Evolutionary conservation across 2,113 vertebrate genomes (phyloP).

Genomic region (Cyanistes caeruleus): DNA sequence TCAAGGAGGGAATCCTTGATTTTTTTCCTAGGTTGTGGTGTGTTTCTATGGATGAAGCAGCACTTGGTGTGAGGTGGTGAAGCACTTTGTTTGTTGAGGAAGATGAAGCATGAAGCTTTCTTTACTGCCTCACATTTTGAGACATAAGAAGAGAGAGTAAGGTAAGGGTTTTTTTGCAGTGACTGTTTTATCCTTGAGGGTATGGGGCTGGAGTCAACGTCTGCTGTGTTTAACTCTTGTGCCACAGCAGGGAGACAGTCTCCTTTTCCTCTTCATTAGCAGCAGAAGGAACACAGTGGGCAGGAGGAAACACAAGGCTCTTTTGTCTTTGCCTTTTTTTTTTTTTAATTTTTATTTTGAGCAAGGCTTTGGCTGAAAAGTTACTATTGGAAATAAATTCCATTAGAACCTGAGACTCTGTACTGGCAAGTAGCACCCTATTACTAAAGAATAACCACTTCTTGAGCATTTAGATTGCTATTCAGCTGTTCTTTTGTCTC

Average conservation of each 20-base stretch:
- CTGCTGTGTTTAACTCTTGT: background rate
- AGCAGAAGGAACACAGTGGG: background rate
- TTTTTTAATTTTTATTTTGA: background rate
- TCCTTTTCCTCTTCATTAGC: background rate
- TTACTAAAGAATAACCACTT: slow-evolving; percentile 45
- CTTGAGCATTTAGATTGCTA: slow-evolving; percentile 28
- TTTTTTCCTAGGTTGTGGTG: background rate
- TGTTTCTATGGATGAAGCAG: background rate
- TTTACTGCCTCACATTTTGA: background rate
- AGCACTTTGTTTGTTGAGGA: background rate
- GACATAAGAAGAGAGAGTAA: background rate
- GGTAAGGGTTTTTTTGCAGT: background rate
- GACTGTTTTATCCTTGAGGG: background rate
- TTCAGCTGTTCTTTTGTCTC: slow-evolving; percentile 68
- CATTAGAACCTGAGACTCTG: background rate
- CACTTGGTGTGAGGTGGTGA: background rate
- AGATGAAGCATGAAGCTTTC: background rate
- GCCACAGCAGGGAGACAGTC: background rate
- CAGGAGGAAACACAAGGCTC: background rate
- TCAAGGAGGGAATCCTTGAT: background rate
- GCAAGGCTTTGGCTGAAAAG: background rate
- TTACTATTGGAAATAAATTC: background rate
- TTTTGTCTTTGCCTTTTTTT: background rate
- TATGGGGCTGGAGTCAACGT: background rate
- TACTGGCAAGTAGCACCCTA: background rate